Conservation (phyloP, 2,797 vertebrate genomes). For the Natrix natrix region DNA sequence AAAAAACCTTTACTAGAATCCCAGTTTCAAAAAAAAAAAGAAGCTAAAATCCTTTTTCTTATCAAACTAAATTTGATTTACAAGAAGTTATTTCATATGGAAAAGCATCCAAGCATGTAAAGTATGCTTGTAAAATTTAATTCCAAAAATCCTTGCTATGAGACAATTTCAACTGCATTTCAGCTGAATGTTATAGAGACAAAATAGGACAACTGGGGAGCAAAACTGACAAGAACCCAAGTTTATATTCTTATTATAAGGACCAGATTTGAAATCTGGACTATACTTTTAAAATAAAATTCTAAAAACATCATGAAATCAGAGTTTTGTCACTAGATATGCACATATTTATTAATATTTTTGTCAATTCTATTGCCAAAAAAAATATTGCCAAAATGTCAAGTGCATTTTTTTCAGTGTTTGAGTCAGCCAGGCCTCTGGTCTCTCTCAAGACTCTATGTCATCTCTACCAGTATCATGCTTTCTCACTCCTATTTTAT, state of each 20-base stretch:
- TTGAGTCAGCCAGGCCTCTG: neutral
- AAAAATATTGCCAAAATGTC: neutral
- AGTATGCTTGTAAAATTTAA: neutral
- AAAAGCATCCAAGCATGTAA: neutral
- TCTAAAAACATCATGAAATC: neutral
- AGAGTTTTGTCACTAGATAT: neutral
- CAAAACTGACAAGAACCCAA: neutral
- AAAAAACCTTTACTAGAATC: neutral
- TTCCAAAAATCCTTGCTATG: neutral
- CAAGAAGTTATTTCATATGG: neutral
- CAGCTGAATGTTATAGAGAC: neutral
- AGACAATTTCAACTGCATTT: neutral
- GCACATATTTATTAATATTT: neutral
- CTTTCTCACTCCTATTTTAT: neutral
- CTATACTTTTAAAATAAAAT: neutral
- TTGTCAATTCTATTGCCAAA: neutral
- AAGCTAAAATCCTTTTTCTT: neutral
- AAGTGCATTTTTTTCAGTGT: neutral
- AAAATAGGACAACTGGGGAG: neutral
- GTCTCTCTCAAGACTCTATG: neutral
- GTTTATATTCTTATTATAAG: neutral
- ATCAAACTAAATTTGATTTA: neutral
- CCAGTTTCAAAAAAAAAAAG: neutral
- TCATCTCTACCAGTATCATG: neutral
- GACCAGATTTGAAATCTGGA: neutral